These are phyloP conservation scores for Crocallis elinguaria DNA, from an alignment of 2,888 invertebrate genomes.

Conservation along the genomic window DNA sequence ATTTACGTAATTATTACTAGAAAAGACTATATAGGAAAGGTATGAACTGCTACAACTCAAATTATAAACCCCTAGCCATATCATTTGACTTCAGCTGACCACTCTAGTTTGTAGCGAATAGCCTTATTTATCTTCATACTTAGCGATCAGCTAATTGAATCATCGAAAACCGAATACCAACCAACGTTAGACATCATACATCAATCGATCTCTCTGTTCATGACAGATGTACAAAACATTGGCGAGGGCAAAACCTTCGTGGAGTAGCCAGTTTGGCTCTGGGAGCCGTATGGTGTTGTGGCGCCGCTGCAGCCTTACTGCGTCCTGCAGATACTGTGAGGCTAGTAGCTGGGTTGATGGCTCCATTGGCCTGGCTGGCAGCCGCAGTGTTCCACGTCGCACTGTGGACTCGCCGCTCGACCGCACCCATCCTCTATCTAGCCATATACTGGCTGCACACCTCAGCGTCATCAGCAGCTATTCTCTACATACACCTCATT, in stretches of 20 bases:
- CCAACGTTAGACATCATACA: neutral
- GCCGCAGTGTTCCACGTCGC: conserved; percentile 71
- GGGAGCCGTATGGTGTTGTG: conserved; percentile 63
- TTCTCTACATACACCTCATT: conserved; percentile 58
- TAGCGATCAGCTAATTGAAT: too few species aligned
- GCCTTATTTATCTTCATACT: too few species aligned
- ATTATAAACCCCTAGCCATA: too few species aligned
- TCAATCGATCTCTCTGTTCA: conserved; percentile 2
- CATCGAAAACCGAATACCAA: neutral
- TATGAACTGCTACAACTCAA: too few species aligned
- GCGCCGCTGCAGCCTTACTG: conserved; percentile 62
- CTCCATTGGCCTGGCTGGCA: conserved; percentile 72
- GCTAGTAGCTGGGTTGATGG: conserved; percentile 63
- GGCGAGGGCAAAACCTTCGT: conserved; percentile 72
- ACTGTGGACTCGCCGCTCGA: conserved; percentile 68
- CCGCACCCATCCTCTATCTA: conserved; percentile 74
- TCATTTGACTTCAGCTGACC: too few species aligned
- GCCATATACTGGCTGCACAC: conserved; percentile 76
- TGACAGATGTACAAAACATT: conserved; percentile 52
- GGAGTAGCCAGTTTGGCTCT: conserved; percentile 65
- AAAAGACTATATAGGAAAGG: too few species aligned
- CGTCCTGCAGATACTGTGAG: conserved; percentile 58
- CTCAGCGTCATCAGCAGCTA: conserved; percentile 59
- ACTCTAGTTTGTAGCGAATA: too few species aligned
- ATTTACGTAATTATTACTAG: too few species aligned